A percentile compares a stretch with the other conserved stretches of the same genome.
These are phyloP conservation scores for Amphiura filiformis DNA, from an alignment of 35 echinoderm and acorn worm species.

Conservation along the genomic window DNA sequence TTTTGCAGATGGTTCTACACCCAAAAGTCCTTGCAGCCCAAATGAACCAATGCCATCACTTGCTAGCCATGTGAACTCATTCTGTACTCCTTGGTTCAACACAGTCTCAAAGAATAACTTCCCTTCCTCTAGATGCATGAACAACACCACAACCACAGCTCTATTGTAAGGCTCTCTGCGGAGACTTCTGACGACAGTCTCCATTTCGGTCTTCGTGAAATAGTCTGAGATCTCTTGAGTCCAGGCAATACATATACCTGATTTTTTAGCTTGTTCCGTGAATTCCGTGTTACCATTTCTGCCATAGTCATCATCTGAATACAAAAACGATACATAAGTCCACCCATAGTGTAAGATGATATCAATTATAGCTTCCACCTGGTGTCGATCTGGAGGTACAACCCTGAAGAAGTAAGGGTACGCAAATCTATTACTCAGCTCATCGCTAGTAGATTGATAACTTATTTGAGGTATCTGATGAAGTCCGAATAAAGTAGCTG, in stretches of 20 bases:
- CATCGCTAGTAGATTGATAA: slow-evolving; percentile 51
- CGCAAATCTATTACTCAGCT: slow-evolving; percentile 17
- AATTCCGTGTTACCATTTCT: slow-evolving; percentile 69
- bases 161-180: slow-evolving; percentile 42
- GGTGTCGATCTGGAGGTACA: slow-evolving; percentile 57
- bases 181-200: slow-evolving; percentile 33
- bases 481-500: slow-evolving; percentile 61
- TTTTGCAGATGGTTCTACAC: not conserved
- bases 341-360: slow-evolving; percentile 68
- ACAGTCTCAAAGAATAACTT: slow-evolving; percentile 44
- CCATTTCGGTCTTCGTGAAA: slow-evolving; percentile 12
- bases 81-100: not conserved
- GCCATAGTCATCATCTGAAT: slow-evolving; percentile 88
- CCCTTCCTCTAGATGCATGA: slow-evolving; percentile 50
- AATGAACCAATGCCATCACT: slow-evolving; percentile 37
- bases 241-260: slow-evolving; percentile 71
- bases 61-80: slow-evolving; percentile 71
- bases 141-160: slow-evolving; percentile 68
- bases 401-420: slow-evolving; percentile 56
- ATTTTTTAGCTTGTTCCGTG: slow-evolving; percentile 10
- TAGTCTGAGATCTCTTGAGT: slow-evolving; percentile 25
- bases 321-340: slow-evolving; percentile 89
- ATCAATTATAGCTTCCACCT: slow-evolving; percentile 75
- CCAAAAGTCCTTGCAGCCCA: not conserved
- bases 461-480: slow-evolving; percentile 61